Base-by-base conservation (phyloP, 2,888 invertebrate genomes). In the Aquatica leii region DNA sequence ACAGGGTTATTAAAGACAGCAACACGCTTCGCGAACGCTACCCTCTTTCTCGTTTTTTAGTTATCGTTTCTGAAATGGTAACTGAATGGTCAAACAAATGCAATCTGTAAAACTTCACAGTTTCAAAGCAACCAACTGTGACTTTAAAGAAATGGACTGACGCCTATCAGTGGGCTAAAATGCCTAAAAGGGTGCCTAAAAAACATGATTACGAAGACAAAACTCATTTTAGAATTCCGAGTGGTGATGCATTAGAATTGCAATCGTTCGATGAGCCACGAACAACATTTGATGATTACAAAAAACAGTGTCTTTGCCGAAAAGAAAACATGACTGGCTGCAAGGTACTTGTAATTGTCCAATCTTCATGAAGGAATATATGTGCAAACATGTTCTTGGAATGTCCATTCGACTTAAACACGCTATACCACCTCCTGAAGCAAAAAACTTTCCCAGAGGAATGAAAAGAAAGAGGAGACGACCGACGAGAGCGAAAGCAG, bases 381-480 rank as follows among this genome's bases (percentile, higher is more conserved):
- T 24, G 49, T 49, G 49, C 24, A 49, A 21, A 24, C 24, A 49
- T 49, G 49, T 49, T 20, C 18, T 21, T 49, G 49, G 31, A 21
- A 21, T 49, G 24, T 20, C 49, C 21, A 49, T 49, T 20, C 20
- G 21, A 18, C 21, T 49, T 11, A 49, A 49, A 17, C 24, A 49
- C n/a, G 21, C 49, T 12, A 24, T 24, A 12, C 49, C 49, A 24
- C 49, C 49, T 49, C 8, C 14, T 21, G 49, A n/a, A 21, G 49
- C 49, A 14, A 49, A 21, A 49, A 49, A 24, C 24, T 24, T 49
- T 49, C 31, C 49, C 8, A 6, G 21, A 6, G 31, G n/a, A 18
- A 3, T 14, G 24, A 31, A 21, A 20, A 49, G 20, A 59, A 67
- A 57, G 52, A 55, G 46, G 58, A 67, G 59, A 46, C 11, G 21